phyloP scores from a whole-genome alignment of 1,140 invertebrate species.

The Xylocopa sonorina region DNA sequence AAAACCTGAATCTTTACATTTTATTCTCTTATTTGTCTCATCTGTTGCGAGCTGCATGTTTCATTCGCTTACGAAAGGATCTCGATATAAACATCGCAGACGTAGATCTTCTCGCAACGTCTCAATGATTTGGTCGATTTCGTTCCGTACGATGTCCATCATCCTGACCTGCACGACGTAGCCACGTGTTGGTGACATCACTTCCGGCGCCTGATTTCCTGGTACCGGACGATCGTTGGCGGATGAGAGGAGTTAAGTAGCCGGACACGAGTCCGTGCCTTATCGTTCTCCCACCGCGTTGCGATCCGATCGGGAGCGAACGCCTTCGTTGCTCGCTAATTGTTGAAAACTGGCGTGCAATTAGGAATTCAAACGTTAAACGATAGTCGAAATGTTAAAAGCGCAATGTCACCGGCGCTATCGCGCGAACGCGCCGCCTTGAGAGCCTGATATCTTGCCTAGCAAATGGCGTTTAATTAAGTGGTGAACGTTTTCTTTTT shows the following conservation, averaged over 20 bases:
- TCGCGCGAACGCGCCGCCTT: too few species aligned
- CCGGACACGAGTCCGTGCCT: constrained; percentile 57
- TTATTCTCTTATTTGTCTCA: background rate
- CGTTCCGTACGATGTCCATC: constrained; percentile 16
- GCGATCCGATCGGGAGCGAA: background rate
- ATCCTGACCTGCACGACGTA: constrained; percentile 43
- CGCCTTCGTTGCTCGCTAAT: background rate
- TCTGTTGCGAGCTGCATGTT: too few species aligned
- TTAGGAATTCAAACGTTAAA: too few species aligned
- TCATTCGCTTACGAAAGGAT: background rate
- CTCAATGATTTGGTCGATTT: constrained; percentile 8
- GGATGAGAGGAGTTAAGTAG: constrained; percentile 69
- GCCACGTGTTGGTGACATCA: constrained; percentile 67
- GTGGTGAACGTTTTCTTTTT: constrained; percentile 61
- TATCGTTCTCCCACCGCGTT: background rate
- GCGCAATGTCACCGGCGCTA: too few species aligned
- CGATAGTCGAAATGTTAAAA: too few species aligned
- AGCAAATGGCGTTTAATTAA: too few species aligned
- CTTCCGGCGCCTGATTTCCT: constrained; percentile 70
- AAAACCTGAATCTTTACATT: background rate
- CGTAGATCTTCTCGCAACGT: too few species aligned
- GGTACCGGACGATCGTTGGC: constrained; percentile 68
- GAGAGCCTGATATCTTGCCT: too few species aligned
- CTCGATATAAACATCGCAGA: too few species aligned
- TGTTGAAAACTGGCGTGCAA: too few species aligned